Percentiles rank a stretch among this genome's conserved stretches.
Evolutionary conservation across 1,140 invertebrate species (phyloP).

Genomic region (Hyphantria cunea): DNA sequence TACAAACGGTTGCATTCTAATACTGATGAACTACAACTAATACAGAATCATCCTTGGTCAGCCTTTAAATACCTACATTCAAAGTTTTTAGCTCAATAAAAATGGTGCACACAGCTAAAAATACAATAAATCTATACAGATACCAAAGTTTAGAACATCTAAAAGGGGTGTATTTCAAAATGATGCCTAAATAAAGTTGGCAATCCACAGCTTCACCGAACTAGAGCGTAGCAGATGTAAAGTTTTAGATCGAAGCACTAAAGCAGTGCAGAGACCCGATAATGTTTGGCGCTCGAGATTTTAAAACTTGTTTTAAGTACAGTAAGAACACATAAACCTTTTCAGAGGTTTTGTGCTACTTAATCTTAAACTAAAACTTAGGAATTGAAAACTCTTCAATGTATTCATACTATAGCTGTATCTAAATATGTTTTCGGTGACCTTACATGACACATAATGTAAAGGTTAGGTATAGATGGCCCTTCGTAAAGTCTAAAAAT

Average conservation of each 20-base stretch:
- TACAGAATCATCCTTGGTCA: no score
- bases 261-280: neutral
- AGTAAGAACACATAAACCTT: neutral
- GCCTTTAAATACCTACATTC: no score
- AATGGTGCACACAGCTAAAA: no score
- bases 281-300: neutral
- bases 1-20: no score
- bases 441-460: no score
- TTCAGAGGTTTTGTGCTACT: neutral
- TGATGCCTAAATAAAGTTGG: conserved; percentile 5
- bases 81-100: no score
- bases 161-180: neutral
- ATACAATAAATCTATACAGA: neutral
- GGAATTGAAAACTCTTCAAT: no score
- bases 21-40: no score
- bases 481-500: no score
- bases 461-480: no score
- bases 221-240: neutral
- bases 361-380: neutral
- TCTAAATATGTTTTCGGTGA: no score
- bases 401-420: no score
- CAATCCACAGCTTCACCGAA: neutral
- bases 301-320: neutral
- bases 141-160: conserved; percentile 1
- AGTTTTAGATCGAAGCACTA: conserved; percentile 3